Evolutionary conservation across 1,140 invertebrate genomes (phyloP), one percentile per base, ranked within the genome.

Genomic region (Hylaeus anthracinus): DNA sequence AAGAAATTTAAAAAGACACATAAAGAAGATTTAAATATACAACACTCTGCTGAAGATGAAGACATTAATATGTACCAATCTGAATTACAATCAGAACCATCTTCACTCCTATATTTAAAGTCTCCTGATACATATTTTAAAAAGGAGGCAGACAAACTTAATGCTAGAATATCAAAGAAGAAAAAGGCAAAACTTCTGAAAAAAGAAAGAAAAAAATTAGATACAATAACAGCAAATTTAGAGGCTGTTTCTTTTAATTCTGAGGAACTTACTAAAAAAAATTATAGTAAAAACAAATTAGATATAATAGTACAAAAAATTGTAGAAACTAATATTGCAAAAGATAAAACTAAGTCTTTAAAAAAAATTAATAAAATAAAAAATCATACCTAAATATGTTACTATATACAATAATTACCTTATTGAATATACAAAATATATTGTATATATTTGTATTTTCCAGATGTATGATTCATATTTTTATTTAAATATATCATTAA

Each of bases 91-190:
- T 41, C 12, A 73, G 26, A 72, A n/a, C 5, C 48, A 37, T n/a
- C 5, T 64, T 14, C 39, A 15, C 5, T 15, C 55, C 2, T 41
- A 3, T 1, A 8, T 37, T 6, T 26, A 26, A 1, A 56, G 1
- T 8, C 12, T 6, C 0, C 37, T 41, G 37, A 71, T 15, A 10
- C n/a, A 53, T 12, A 80, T 51, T 9, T 14, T 1, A 72, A 37
- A 56, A 48, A 39, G 1, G 63, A 73, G 6, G 39, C 72, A 15
- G n/a, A 73, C 5, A 43, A 51, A 70, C 73, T 88, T 43, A 89
- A 89, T 84, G 0, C 12, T 26, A 84, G 61, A 55, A 86, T 88
- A n/a, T 55, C 41, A 10, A 85, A 83, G 48, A 90, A 82, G n/a
- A 91, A 90, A 60, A 78, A 51, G 26, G 76, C 70, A 43, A 79